Evolutionary conservation across 2,888 invertebrate species (phyloP), one percentile per base, ranked within the genome.

Genomic region (Holacanthella duospinosa): DNA sequence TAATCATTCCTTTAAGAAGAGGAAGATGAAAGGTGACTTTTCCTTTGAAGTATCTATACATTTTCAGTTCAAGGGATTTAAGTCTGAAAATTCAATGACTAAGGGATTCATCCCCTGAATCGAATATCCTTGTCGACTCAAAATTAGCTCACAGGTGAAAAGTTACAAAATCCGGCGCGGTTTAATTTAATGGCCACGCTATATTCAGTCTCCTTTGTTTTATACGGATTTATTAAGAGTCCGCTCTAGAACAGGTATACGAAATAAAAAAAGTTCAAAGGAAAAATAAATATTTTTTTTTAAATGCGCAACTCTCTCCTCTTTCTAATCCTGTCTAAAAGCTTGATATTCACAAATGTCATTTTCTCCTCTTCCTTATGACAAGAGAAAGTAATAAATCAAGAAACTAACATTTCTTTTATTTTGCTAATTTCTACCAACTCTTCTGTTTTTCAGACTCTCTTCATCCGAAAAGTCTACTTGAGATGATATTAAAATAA

Each of bases 1-100:
- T 67, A 65, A 67, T 67, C 65, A 67, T 61, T 28, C 21, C 29
- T 57, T 28, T 27, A 55, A 55, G 29, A 57, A 29, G 24, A 28
- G 57, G 29, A 57, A 57, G 57, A 29, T 57, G 21, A 57, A 21
- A 29, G 57, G 57, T 21, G 28, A 57, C 36, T 21, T 29, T 57
- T 21, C 36, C 57, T 57, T 57, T 57, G 36, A 57, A 28, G 29
- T 57, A 19, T 57, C 57, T 28, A 29, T 57, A 6, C 29, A 21
- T 29, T 28, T 29, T 28, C 2, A 36, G 21, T 27, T 48, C 48
- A 48, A 48, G 48, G 48, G 48, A 21, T 48, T 48, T 48, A 9
- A 21, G 48, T 48, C 48, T 48, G 48, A 21, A 48, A 48, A 48
- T 48, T 48, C 19, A 48, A 48, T 48, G 48, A 48, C 19, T 9